These are phyloP conservation scores for Knipowitschia caucasica DNA, from an alignment of 2,797 vertebrate genomes.

Conservation along the genomic window DNA sequence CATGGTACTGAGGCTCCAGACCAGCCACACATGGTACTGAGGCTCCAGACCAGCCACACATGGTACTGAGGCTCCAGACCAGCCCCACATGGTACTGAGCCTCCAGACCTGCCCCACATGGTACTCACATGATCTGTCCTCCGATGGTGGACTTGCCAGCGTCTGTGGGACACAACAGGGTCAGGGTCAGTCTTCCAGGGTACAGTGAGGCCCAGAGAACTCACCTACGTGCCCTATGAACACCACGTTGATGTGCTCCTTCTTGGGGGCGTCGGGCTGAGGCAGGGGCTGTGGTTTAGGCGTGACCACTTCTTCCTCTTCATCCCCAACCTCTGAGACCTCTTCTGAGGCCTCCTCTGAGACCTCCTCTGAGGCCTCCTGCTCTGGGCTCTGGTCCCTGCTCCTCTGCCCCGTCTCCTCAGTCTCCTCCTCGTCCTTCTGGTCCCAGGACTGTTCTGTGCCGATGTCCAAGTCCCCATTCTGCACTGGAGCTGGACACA, in stretches of 20 bases:
- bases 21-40: no score
- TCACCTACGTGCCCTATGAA: conserved; percentile 99
- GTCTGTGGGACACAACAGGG: conserved; percentile 67
- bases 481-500: conserved; percentile 75
- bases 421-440: conserved; percentile 87
- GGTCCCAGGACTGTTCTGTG: conserved; percentile 92
- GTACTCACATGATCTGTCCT: conserved; percentile 97
- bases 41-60: no score
- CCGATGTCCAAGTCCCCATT: conserved; percentile 91
- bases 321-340: conserved; percentile 84
- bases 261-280: conserved; percentile 90
- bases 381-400: conserved; percentile 71
- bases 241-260: conserved; percentile 96
- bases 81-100: no score
- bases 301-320: conserved; percentile 88
- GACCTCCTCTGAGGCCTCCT: conserved; percentile 72
- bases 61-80: no score
- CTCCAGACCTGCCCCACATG: no score
- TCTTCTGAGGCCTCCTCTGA: conserved; percentile 74
- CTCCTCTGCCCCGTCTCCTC: conserved; percentile 81
- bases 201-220: conserved; percentile 48
- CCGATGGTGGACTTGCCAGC: conserved; percentile 98
- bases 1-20: no score
- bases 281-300: conserved; percentile 79
- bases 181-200: background rate